A percentile compares a stretch with the other conserved stretches of the same genome.
These are phyloP conservation scores for Netelia fuscicornis DNA, from an alignment of 2,888 invertebrate species.

Conservation along the genomic window DNA sequence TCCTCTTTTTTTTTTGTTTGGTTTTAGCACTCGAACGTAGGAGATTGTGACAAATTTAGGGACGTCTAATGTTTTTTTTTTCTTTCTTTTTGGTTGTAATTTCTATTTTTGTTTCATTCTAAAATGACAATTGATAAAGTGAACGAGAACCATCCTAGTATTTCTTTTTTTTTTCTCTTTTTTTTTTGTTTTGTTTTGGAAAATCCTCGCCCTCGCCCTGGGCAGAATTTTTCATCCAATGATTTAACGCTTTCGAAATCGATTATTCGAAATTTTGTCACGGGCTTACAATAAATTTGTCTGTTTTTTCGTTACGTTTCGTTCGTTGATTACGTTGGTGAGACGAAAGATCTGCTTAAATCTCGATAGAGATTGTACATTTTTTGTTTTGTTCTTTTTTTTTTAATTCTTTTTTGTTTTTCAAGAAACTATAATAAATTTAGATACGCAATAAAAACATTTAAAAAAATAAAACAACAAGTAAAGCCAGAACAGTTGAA, in stretches of 20 bases:
- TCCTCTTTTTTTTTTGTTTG: not conserved
- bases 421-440: slow-evolving; percentile 25
- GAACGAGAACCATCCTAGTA: too few relatives aligned
- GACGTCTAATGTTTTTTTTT: slow-evolving; percentile 37
- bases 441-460: slow-evolving; percentile 31
- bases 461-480: slow-evolving; percentile 45
- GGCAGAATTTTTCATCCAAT: too few relatives aligned
- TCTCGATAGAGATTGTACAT: slow-evolving; percentile 2
- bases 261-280: too few relatives aligned
- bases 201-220: slow-evolving; percentile 1
- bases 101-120: slow-evolving; percentile 7
- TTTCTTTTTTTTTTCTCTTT: slow-evolving; percentile 15
- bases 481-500: slow-evolving; percentile 71
- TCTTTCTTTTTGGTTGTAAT: not conserved
- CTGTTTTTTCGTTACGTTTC: too few relatives aligned
- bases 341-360: slow-evolving; percentile 27
- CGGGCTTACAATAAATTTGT: too few relatives aligned
- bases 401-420: slow-evolving; percentile 39
- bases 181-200: slow-evolving; percentile 13
- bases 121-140: slow-evolving; percentile 23
- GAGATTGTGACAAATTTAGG: slow-evolving; percentile 48
- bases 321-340: too few relatives aligned
- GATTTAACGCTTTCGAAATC: too few relatives aligned
- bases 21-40: slow-evolving; percentile 48
- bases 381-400: slow-evolving; percentile 10